Evolutionary conservation across 2,113 vertebrate species (phyloP).

Genomic region (Chlorodrepanis virens): DNA sequence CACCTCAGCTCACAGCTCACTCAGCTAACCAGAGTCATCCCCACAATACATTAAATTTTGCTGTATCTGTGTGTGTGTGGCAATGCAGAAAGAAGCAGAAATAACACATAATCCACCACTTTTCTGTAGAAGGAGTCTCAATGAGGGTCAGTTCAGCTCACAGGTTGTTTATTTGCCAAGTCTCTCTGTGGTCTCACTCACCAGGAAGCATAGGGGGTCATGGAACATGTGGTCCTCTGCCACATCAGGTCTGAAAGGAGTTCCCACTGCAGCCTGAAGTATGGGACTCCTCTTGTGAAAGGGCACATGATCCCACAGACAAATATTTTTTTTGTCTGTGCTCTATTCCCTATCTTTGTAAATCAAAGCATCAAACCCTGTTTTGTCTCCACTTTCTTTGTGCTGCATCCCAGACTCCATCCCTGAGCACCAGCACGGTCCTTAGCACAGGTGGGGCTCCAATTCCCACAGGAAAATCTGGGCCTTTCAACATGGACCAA

Average conservation of each 20-base stretch:
- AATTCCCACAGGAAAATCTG: neutral
- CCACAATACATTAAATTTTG: neutral
- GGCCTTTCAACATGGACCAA: neutral
- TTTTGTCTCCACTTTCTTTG: neutral
- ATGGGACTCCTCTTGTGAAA: neutral
- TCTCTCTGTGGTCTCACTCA: neutral
- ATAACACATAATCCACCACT: neutral
- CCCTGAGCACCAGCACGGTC: neutral
- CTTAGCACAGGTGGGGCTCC: neutral
- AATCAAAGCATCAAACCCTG: neutral
- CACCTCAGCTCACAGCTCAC: neutral
- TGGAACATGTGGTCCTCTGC: neutral
- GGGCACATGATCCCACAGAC: neutral
- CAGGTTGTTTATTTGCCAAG: neutral
- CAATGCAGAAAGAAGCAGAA: neutral
- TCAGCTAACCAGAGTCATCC: neutral
- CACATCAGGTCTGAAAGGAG: neutral
- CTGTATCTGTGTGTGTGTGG: too few relatives aligned
- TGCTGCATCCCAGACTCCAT: neutral
- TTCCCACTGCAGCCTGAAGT: neutral
- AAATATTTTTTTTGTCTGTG: neutral
- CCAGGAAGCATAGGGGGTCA: fast-evolving
- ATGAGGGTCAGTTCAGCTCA: neutral
- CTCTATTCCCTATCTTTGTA: neutral
- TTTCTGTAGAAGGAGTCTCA: neutral